These are phyloP conservation scores for Sinocyclocheilus maitianheensis DNA, from an alignment of 2,113 vertebrate species.

Conservation along the genomic window DNA sequence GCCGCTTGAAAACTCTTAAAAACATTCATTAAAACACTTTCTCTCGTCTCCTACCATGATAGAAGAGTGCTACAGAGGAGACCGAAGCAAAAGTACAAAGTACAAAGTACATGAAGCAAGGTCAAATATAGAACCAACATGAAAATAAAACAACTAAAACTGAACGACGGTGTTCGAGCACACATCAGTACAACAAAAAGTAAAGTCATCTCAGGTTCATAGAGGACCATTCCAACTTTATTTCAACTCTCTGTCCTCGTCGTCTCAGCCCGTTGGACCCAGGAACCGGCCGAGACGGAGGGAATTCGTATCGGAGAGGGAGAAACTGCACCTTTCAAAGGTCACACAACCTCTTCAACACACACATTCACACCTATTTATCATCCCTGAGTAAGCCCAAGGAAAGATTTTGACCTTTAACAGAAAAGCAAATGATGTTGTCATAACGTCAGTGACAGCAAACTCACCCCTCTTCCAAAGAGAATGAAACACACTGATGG, in stretches of 20 bases:
- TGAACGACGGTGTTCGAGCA: conserved; percentile 19
- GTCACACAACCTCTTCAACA: conserved; percentile 37
- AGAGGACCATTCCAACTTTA: conserved; percentile 64
- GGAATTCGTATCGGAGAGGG: conserved; percentile 65
- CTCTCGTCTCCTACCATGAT: conserved; percentile 73
- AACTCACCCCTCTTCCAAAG: conserved; percentile 34
- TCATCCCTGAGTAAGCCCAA: conserved; percentile 92
- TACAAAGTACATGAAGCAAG: conserved; percentile 85
- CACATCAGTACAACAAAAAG: conserved; percentile 28
- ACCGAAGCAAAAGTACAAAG: conserved; percentile 76
- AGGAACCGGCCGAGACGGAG: conserved; percentile 70
- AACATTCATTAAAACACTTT: conserved; percentile 73
- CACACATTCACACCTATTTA: conserved; percentile 59
- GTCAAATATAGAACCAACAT: conserved; percentile 75
- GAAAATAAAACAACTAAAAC: conserved; percentile 53
- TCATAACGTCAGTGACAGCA: conserved; percentile 59
- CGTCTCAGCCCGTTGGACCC: conserved; percentile 75
- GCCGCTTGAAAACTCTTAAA: conserved; percentile 70
- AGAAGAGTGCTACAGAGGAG: conserved; percentile 91
- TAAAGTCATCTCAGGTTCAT: conserved; percentile 50
- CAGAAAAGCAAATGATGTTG: conserved; percentile 71
- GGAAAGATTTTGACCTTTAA: conserved; percentile 81
- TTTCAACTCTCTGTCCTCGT: conserved; percentile 57
- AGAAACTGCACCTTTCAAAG: conserved; percentile 35
- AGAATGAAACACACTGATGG: conserved; percentile 3